Evolutionary conservation across 92 coral and sea anemone genomes (phyloP).

Genomic region (Anthopleura xanthogrammica): DNA sequence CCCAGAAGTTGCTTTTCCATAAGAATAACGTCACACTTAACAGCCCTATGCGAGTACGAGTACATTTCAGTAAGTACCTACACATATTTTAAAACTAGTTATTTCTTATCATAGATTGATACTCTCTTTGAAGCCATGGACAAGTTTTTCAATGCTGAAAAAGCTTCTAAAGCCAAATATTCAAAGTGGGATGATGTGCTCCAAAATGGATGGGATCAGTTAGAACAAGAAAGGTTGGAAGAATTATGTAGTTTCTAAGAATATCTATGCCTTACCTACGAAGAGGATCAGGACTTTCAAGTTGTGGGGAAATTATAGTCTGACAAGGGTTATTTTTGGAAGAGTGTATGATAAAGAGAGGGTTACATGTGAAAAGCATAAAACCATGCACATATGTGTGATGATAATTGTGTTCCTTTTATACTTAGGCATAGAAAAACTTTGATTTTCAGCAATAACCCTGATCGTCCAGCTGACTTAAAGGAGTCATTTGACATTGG

Average conservation of each 20-base stretch:
- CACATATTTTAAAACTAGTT: neutral
- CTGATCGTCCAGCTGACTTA: conserved; percentile 75
- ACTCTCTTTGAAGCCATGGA: conserved; percentile 32
- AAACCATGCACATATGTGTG: neutral
- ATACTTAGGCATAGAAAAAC: conserved; percentile 17
- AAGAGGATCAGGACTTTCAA: no score
- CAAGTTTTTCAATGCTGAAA: conserved; percentile 9
- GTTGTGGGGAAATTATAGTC: no score
- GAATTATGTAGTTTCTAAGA: neutral
- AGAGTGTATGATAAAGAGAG: no score
- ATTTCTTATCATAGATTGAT: conserved; percentile 32
- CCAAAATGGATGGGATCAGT: conserved; percentile 26
- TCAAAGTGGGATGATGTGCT: conserved; percentile 26
- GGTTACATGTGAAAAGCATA: no score
- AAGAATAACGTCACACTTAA: no score
- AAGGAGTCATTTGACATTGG: conserved; percentile 86
- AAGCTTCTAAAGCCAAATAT: conserved; percentile 2
- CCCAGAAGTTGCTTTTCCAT: no score
- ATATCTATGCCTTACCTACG: no score
- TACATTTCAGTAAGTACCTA: no score
- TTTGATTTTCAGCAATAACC: conserved; percentile 56
- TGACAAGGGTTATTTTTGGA: no score
- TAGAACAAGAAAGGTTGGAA: conserved; percentile 25
- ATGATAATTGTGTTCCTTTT: neutral
- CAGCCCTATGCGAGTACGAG: no score